Conservation (phyloP, 2,797 vertebrate genomes). For the Mycteria americana region DNA sequence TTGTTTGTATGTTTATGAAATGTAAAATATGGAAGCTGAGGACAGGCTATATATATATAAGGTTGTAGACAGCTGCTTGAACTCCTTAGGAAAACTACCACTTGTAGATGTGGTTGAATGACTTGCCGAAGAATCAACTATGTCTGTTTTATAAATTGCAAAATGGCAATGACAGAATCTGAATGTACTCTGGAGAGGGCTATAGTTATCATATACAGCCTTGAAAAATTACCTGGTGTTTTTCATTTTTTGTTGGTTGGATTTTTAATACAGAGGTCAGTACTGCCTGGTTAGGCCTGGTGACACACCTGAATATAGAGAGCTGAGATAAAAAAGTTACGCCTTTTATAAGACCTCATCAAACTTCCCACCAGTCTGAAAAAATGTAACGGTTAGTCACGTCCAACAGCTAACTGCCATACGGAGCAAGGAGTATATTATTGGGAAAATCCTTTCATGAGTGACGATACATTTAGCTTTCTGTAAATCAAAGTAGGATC, state of each 20-base stretch:
- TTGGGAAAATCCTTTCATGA: neutral
- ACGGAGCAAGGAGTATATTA: neutral
- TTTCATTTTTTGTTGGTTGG: neutral
- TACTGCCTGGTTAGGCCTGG: neutral
- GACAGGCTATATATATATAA: neutral
- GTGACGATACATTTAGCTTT: neutral
- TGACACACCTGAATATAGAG: neutral
- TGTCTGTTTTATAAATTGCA: neutral
- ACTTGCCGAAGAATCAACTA: neutral
- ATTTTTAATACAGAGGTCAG: neutral
- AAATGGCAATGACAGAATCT: neutral
- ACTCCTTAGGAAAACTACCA: neutral
- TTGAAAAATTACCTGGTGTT: neutral
- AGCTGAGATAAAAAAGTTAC: neutral
- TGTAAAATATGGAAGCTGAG: neutral
- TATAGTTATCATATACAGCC: neutral
- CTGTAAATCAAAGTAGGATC: neutral
- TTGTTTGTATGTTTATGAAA: neutral
- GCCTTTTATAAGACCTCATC: neutral
- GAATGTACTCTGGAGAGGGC: neutral
- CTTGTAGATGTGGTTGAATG: neutral
- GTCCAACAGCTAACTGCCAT: neutral
- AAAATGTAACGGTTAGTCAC: neutral
- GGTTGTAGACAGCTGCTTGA: neutral
- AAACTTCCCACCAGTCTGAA: neutral